Base-by-base conservation (phyloP, 2,797 vertebrate species). In the Dendrocincla fuliginosa region DNA sequence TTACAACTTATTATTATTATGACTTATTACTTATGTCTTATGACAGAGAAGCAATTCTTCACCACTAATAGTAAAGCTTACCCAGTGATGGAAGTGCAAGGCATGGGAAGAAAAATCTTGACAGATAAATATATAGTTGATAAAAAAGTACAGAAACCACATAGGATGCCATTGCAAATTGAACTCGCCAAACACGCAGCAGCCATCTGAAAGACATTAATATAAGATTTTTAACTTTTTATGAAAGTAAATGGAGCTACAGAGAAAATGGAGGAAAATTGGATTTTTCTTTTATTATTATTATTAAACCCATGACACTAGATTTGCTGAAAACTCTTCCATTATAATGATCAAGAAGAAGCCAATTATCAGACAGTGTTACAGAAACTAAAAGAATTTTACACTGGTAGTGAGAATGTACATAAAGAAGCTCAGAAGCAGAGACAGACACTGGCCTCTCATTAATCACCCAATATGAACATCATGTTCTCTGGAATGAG, bases 301-400 rank as follows among this genome's bases (percentile, higher is more conserved):
- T 87, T 93, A 53, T 78, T 93, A 90, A 79, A 42, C 7, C 63
- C 53, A 75, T 91, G 80, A 88, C 61, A 84, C 90, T 76, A 89
- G 70, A 82, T 87, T 92, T 95, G 47, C 35, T 92, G 70, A 76
- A 77, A 92, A 84, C 8, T 77, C 91, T 94, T 87, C 84, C 35
- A 82, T 94, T 95, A 89, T 87, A 92, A 90, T 82, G 63, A 92
- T 95, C 87, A 94, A 94, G 96, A 94, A 84, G 55, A 13, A 74
- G 49, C 23, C 70, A 94, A 92, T 93, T 93, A 90, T 87, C 70
- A 90, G 77, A 60, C 70, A 90, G 84, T 60, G 37, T 39, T 89
- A 79, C 55, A 87, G 84, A 94, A 94, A 90, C 93, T 92, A 95
- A 87, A 96, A 87, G 52, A 87, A 84, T 89, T 71, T 91, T 93